Base-by-base conservation (phyloP, 2,888 invertebrate species). In the Bibio marci region DNA sequence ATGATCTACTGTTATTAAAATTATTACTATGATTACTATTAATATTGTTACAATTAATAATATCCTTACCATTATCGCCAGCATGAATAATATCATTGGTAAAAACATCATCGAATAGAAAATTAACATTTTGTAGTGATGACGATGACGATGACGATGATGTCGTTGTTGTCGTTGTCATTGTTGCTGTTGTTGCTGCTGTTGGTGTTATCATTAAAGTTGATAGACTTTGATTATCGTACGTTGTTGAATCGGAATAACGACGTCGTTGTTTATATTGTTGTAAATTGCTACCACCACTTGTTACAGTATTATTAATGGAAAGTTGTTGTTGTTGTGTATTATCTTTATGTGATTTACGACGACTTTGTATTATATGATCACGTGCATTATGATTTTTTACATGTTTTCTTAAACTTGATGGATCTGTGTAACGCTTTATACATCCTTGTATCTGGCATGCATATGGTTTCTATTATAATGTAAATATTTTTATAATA, bases 391-490 rank as follows among this genome's bases (percentile, higher is more conserved):
- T 56, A 50, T 87, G 86, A 48, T 83, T 87, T 55, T 91, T 90
- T 17, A 90, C 85, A 62, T 92, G 92, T 54, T 92, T 92, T 27
- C 92, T 69, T 1, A 92, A 69, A 37, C 90, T 90, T 38, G 90
- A 90, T 0, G 92, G 92, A 57, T 92, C 92, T 0, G 92, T 92
- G 65, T 92, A 92, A 28, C 88, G 76, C 58, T 92, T 92, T 6
- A 73, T 76, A 54, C 92, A 92, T 2, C 88, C 90, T 1, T 69
- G 63, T 14, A 86, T 77, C 50, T 87, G 86, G 50, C 92, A 92
- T 2, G 85, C 86, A 60, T 91, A 92, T 0, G 92, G 92, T 64
- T 90, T 86, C 83, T 92, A 32, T 43, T 39, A 40, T 43, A 35
- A 37, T 43, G 41, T 27, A 39, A 7, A 36, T n/a, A 33, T 33